These are phyloP conservation scores for Sebastolobus altivelis DNA, from an alignment of 2,797 vertebrate species.

Conservation along the genomic window DNA sequence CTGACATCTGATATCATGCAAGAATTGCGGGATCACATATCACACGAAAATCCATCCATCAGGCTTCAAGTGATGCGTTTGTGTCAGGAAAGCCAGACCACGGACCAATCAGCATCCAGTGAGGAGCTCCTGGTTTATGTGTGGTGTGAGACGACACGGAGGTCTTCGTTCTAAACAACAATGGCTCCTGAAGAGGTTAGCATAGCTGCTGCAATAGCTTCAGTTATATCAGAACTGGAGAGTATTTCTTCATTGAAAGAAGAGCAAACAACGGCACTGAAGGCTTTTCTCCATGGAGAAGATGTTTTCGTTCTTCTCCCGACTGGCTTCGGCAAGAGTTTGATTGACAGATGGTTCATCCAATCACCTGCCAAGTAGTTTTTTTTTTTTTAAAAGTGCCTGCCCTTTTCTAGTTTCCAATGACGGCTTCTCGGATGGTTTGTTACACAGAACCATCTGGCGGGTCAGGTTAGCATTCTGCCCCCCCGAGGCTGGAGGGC, in stretches of 20 bases:
- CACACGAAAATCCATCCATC: neutral
- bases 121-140: neutral
- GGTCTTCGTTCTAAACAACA: neutral
- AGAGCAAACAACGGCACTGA: too few species aligned
- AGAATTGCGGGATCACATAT: neutral
- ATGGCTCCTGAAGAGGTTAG: neutral
- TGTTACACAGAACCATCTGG: neutral
- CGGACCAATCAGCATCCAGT: too few species aligned
- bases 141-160: neutral
- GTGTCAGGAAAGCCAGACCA: neutral
- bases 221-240: too few species aligned
- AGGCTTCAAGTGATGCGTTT: neutral
- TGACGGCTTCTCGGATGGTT: neutral
- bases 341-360: neutral
- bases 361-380: neutral
- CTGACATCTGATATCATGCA: neutral
- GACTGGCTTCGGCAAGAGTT: neutral
- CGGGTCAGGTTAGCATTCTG: too few species aligned
- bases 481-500: neutral
- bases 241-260: too few species aligned
- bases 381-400: accelerated
- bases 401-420: neutral
- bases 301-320: too few species aligned
- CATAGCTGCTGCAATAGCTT: too few species aligned
- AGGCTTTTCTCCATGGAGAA: too few species aligned